Evolutionary conservation across 1,140 invertebrate species (phyloP), one percentile per base, ranked within the genome.

Genomic region (Trichonephila clavipes): DNA sequence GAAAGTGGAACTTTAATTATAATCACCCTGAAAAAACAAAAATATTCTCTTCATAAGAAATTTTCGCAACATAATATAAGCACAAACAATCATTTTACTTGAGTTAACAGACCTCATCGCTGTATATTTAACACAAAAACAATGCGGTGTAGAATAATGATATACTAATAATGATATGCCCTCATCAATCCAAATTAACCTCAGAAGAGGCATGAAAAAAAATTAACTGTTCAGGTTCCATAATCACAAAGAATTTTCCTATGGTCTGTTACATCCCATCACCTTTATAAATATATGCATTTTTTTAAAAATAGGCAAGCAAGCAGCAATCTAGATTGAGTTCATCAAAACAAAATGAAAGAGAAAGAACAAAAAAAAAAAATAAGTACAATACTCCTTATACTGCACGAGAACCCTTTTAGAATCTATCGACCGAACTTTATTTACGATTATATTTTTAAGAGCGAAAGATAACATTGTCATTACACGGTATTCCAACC

Each of bases 381-480:
- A 24, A 77, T 18, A 14, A 5, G 28, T 77, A 18, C 72, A 77
- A 40, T 77, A 77, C 72, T 16, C 34, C 28, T 5, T 34, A 34
- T 77, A 77, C 34, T 77, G 72, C 28, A 34, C 28, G 28, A 16
- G 12, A 77, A 77, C 34, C 72, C 72, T 77, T 77, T 77, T 40
- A 77, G 34, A 77, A 40, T 40, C 72, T 77, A 5, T 40, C 24
- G 18, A 18, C 24, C 72, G 34, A 77, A 40, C 28, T 34, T 34
- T 34, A 18, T 34, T 34, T 28, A 34, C 28, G 28, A 77, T 77
- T 34, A 40, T 77, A 34, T 34, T 34, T 40, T 34, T 16, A 77
- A 77, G 28, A 77, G 34, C 18, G 72, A 77, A 77, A 77, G 72
- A 77, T 77, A 77, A 77, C 72, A 77, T 77, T 77, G 72, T 77